A percentile compares a stretch with the other conserved stretches of the same genome.
Conservation (phyloP, 2,797 vertebrate genomes). For the Pampus argenteus region DNA sequence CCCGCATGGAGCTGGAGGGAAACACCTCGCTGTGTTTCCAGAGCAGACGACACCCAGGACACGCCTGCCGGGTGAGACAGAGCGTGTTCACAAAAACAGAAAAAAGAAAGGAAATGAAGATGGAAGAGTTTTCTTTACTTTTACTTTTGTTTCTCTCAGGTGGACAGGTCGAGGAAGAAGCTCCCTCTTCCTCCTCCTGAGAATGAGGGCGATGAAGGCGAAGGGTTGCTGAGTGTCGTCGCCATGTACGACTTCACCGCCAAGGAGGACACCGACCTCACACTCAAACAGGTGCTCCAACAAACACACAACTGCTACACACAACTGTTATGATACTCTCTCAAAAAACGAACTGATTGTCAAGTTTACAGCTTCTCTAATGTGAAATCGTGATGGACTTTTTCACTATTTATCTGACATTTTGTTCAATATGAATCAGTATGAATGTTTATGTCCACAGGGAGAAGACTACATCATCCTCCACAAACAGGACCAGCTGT, state of each 20-base stretch:
- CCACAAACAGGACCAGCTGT: slow-evolving; percentile 88
- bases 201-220: slow-evolving; percentile 36
- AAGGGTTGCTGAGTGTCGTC: slow-evolving; percentile 73
- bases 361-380: no score
- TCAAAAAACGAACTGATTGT: no score
- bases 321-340: no score
- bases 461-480: slow-evolving; percentile 89
- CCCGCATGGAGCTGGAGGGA: slow-evolving; percentile 63
- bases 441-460: slow-evolving; percentile 55
- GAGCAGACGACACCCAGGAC: slow-evolving; percentile 48
- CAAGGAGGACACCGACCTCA: slow-evolving; percentile 85
- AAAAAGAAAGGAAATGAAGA: not conserved
- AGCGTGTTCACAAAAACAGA: not conserved
- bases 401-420: no score
- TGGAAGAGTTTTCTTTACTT: not conserved
- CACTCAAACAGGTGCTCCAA: slow-evolving; percentile 70
- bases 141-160: slow-evolving; percentile 60
- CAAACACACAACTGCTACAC: not conserved
- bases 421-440: no score
- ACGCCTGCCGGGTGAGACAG: slow-evolving; percentile 51
- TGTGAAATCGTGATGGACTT: no score
- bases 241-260: slow-evolving; percentile 90
- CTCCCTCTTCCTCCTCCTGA: slow-evolving; percentile 85
- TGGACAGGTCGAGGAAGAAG: slow-evolving; percentile 82
- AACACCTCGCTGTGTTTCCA: slow-evolving; percentile 58